A percentile compares a stretch with the other conserved stretches of the same genome.
These are phyloP conservation scores for Catocala sponsa DNA, from an alignment of 2,888 invertebrate species.

Conservation along the genomic window DNA sequence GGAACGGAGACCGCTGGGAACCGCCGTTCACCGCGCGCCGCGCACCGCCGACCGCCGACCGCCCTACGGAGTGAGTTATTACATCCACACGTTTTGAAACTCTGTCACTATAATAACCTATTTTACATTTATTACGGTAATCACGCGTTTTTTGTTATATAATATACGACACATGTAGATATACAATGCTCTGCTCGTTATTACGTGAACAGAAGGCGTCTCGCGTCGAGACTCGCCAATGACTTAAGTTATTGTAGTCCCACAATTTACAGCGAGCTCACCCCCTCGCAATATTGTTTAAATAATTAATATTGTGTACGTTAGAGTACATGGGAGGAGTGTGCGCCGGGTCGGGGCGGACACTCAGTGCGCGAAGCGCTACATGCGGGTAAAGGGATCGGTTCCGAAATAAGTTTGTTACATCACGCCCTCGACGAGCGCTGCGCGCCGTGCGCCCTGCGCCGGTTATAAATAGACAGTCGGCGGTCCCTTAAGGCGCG, in stretches of 20 bases:
- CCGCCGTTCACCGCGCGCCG: conserved; percentile 37
- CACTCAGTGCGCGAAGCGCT: conserved; percentile 30
- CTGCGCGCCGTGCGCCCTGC: conserved; percentile 65
- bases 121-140: conserved; percentile 54
- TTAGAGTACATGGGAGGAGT: conserved; percentile 23
- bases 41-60: conserved; percentile 33
- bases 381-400: conserved; percentile 57
- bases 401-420: conserved; percentile 73
- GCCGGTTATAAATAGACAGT: conserved; percentile 78
- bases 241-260: conserved; percentile 11
- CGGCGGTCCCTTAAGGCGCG: conserved; percentile 85
- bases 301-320: conserved; percentile 5
- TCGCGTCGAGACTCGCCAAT: conserved; percentile 8
- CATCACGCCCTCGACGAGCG: conserved; percentile 70
- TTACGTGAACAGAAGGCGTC: conserved; percentile 4
- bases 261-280: conserved; percentile 5
- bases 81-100: conserved; percentile 35
- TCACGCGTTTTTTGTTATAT: conserved; percentile 40
- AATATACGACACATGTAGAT: conserved; percentile 27
- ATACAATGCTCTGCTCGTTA: conserved; percentile 14
- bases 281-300: conserved; percentile 12
- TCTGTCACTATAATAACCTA: conserved; percentile 43
- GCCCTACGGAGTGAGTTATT: conserved; percentile 51
- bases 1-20: conserved; percentile 72
- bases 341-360: conserved; percentile 31